Evolutionary conservation across 1,140 invertebrate genomes (phyloP).

Genomic region (Fopius arisanus): DNA sequence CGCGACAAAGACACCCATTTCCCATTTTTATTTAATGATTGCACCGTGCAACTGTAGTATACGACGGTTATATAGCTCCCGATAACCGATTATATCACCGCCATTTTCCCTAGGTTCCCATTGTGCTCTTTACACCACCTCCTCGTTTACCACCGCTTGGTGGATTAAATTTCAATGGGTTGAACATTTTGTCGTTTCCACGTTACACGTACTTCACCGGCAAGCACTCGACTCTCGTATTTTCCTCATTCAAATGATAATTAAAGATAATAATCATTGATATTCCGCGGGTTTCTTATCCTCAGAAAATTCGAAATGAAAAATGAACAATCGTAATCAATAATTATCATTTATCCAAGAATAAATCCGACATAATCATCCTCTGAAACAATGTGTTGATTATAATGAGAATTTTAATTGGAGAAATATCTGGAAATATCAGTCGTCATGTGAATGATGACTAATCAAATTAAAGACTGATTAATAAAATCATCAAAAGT

Average conservation of each 20-base stretch:
- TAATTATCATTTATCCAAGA: too few species aligned
- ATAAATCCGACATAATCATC: too few species aligned
- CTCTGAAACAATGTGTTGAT: too few species aligned
- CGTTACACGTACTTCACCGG: conserved; percentile 22
- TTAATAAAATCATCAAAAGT: too few species aligned
- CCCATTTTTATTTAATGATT: conserved; percentile 44
- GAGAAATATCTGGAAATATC: too few species aligned
- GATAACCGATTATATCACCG: conserved; percentile 7
- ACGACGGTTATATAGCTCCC: background rate
- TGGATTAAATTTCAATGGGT: conserved; percentile 40
- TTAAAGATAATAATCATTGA: background rate
- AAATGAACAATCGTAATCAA: too few species aligned
- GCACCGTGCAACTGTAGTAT: conserved; percentile 2
- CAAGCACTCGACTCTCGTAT: background rate
- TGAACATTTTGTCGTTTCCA: conserved; percentile 15
- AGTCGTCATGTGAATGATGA: too few species aligned
- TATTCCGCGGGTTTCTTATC: too few species aligned
- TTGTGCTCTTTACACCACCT: conserved; percentile 3
- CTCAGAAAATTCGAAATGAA: too few species aligned
- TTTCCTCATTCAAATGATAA: background rate
- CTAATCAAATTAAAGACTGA: too few species aligned
- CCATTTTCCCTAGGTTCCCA: background rate
- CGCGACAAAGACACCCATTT: conserved; percentile 31
- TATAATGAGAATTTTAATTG: too few species aligned
- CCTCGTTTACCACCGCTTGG: conserved; percentile 7